phyloP scores from a whole-genome alignment of 1,140 invertebrate genomes.

The Sitophilus oryzae region DNA sequence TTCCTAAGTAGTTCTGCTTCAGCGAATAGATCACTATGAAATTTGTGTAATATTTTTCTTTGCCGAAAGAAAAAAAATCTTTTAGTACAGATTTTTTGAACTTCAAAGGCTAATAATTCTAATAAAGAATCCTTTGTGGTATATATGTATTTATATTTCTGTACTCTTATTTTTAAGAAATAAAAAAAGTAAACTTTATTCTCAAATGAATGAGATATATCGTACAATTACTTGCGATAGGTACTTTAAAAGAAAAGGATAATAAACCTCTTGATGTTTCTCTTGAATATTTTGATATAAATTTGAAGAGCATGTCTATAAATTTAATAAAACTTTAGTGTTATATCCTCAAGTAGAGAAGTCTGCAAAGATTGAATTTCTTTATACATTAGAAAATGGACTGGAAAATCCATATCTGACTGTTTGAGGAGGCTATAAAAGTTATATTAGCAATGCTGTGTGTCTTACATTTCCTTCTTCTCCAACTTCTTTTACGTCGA shows the following conservation, averaged over 20 bases:
- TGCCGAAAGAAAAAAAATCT: no score
- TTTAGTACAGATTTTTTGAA: no score
- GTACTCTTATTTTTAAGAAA: no score
- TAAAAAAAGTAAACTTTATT: no score
- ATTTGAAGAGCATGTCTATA: conserved; percentile 13
- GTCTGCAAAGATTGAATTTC: conserved; percentile 23
- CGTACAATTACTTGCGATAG: not conserved
- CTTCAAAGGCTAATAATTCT: no score
- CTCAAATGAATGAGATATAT: no score
- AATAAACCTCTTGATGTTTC: conserved; percentile 7
- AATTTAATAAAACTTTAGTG: conserved; percentile 23
- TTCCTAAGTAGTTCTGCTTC: no score
- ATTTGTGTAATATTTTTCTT: no score
- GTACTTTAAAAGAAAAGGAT: not conserved
- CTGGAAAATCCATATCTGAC: conserved; percentile 21
- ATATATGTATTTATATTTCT: no score
- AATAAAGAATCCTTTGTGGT: no score
- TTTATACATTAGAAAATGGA: conserved; percentile 24
- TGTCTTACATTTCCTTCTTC: conserved; percentile 11
- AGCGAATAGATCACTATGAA: no score
- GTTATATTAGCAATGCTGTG: conserved; percentile 19
- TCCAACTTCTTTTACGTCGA: conserved; percentile 3
- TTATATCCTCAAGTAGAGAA: conserved; percentile 14
- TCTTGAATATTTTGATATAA: conserved; percentile 19
- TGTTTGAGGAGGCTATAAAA: conserved; percentile 21